Conservation (phyloP, 1,140 invertebrate species). For the Physella acuta region DNA sequence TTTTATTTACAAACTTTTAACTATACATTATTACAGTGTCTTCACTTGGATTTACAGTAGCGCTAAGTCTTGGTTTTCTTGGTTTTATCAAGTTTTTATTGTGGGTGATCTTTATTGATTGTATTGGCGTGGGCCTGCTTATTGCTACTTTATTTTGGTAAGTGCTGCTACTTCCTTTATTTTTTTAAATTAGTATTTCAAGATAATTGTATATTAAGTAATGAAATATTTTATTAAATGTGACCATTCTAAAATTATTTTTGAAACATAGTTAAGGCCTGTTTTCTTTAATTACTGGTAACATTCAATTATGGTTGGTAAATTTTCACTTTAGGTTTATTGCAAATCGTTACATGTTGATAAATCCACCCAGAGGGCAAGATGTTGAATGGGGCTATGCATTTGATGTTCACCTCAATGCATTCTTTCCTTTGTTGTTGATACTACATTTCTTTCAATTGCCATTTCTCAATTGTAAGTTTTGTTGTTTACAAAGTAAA, state of each 20-base stretch:
- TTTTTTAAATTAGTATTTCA: too few relatives aligned
- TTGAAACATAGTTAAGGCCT: too few relatives aligned
- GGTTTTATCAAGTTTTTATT: slow-evolving; percentile 85
- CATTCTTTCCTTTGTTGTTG: slow-evolving; percentile 92
- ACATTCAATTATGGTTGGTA: not conserved
- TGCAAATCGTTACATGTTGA: slow-evolving; percentile 81
- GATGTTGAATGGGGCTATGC: slow-evolving; percentile 97
- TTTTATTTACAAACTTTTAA: not conserved
- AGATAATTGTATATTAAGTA: too few relatives aligned
- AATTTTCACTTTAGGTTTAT: slow-evolving; percentile 72
- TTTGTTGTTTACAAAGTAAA: not conserved
- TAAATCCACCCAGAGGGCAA: slow-evolving; percentile 66
- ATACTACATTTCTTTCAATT: slow-evolving; percentile 91
- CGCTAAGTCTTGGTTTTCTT: slow-evolving; percentile 73
- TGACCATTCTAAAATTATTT: too few relatives aligned
- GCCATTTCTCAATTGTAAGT: slow-evolving; percentile 83
- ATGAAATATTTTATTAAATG: too few relatives aligned
- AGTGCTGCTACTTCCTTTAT: too few relatives aligned
- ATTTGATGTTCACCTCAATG: slow-evolving; percentile 98
- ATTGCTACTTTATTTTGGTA: slow-evolving; percentile 88
- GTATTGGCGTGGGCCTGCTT: slow-evolving; percentile 82
- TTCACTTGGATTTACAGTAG: slow-evolving; percentile 84
- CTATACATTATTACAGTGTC: slow-evolving; percentile 70
- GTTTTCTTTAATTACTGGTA: too few relatives aligned
- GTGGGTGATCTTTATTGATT: slow-evolving; percentile 93